Conservation (phyloP, 2,113 vertebrate species). For the Odocoileus virginianus region DNA sequence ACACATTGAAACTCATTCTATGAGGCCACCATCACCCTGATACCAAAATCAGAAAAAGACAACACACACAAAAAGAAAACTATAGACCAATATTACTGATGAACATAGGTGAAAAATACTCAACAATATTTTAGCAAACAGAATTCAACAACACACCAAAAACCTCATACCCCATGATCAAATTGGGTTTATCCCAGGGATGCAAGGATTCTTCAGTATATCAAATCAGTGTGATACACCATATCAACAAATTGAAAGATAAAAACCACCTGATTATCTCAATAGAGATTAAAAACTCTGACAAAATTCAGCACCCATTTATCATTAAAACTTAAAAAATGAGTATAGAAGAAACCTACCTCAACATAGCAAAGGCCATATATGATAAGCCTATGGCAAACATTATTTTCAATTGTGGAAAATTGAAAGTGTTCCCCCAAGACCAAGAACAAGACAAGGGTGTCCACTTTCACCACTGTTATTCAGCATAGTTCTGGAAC, state of each 20-base stretch:
- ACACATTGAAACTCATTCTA: not conserved
- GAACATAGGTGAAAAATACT: not conserved
- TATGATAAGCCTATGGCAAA: not conserved
- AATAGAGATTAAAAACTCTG: not conserved
- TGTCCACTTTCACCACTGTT: not conserved
- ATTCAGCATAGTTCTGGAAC: not conserved
- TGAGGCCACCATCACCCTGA: not conserved
- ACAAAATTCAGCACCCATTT: not conserved
- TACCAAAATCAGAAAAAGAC: not conserved
- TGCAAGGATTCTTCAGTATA: not conserved
- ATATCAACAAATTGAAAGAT: not conserved
- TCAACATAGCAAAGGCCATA: not conserved
- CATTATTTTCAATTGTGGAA: not conserved
- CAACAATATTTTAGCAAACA: not conserved
- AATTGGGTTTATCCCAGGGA: not conserved
- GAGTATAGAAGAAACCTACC: not conserved
- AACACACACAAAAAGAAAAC: not conserved
- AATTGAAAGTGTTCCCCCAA: not conserved
- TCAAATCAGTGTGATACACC: not conserved
- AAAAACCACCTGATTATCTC: not conserved
- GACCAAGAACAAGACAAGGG: not conserved
- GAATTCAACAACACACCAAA: not conserved
- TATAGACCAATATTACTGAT: not conserved
- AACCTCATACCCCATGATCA: not conserved
- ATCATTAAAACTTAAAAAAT: not conserved